These are phyloP conservation scores for Apis cerana DNA, from an alignment of 1,140 invertebrate species.

Conservation along the genomic window DNA sequence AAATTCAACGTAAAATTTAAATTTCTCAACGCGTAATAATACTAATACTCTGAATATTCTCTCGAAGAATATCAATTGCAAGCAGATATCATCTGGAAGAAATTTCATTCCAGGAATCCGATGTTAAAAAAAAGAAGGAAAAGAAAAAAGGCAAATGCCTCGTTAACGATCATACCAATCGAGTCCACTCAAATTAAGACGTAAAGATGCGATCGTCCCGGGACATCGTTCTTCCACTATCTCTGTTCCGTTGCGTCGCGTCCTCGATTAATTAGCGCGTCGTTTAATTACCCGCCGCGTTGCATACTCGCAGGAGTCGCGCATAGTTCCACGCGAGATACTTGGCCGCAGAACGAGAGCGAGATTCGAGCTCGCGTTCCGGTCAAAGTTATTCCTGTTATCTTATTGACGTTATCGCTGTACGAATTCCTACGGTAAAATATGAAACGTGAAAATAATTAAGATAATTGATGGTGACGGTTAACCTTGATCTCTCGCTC, in stretches of 20 bases:
- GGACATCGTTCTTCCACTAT: not conserved
- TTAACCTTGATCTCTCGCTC: not conserved
- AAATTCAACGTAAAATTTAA: too few relatives aligned
- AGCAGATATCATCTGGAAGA: too few relatives aligned
- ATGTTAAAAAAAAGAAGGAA: not conserved
- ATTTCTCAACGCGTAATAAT: too few relatives aligned
- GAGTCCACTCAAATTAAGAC: not conserved
- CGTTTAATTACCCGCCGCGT: not conserved
- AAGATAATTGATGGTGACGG: constrained; percentile 22
- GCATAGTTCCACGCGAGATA: not conserved
- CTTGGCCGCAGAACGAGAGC: not conserved
- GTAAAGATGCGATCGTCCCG: constrained; percentile 4
- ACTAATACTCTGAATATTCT: too few relatives aligned
- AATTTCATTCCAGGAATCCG: not conserved
- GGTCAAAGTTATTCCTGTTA: constrained; percentile 21
- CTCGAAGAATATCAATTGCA: too few relatives aligned
- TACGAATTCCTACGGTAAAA: constrained; percentile 20
- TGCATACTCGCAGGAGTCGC: not conserved
- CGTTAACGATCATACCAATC: not conserved
- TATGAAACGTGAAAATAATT: constrained; percentile 35
- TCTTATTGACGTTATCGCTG: constrained; percentile 14
- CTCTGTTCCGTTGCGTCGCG: not conserved
- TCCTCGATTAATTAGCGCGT: constrained; percentile 3
- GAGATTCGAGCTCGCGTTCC: not conserved
- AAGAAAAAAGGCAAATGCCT: not conserved